phyloP scores from a whole-genome alignment of 2,797 vertebrate genomes.

The Poliocrania exsul region DNA sequence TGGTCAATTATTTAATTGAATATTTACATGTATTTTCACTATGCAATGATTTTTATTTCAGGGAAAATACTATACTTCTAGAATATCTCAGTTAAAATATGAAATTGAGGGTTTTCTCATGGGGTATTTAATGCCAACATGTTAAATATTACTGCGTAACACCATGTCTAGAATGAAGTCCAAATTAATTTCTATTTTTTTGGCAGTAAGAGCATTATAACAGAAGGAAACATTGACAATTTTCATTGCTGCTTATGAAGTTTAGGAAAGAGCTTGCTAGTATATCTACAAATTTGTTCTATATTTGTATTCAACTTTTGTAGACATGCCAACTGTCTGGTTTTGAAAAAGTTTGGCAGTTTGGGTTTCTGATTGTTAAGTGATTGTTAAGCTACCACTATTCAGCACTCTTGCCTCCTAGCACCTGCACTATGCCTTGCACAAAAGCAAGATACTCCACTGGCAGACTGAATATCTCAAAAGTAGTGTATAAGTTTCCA shows the following conservation, averaged over 20 bases:
- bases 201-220: neutral
- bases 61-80: neutral
- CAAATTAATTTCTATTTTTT: neutral
- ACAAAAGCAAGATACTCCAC: neutral
- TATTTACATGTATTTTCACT: neutral
- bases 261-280: slow-evolving; percentile 4
- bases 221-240: slow-evolving; percentile 11
- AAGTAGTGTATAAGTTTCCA: neutral
- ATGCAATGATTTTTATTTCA: neutral
- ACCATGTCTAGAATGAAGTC: neutral
- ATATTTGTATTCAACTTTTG: neutral
- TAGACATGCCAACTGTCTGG: neutral
- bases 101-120: neutral
- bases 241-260: neutral
- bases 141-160: neutral
- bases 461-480: neutral
- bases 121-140: neutral
- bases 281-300: slow-evolving; percentile 7
- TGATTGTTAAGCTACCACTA: neutral
- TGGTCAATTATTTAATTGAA: neutral
- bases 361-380: neutral
- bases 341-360: neutral
- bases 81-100: neutral
- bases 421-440: neutral
- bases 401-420: neutral